phyloP scores from a whole-genome alignment of 2,888 invertebrate species.

The Plutella xylostella region DNA sequence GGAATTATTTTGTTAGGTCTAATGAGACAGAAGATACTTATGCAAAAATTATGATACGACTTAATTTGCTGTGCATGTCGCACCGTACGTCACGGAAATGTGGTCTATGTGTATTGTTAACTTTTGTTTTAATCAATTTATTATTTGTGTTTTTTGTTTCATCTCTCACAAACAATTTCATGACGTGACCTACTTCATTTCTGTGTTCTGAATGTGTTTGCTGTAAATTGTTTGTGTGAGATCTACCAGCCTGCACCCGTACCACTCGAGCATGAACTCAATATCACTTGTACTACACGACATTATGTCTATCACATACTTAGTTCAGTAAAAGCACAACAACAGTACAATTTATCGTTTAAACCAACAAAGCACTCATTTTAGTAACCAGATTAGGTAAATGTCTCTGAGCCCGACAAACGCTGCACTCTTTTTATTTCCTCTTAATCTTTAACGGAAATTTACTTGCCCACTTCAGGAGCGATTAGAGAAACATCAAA shows the following conservation, averaged over 20 bases:
- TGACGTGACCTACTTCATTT: no score
- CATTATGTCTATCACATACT: slow-evolving; percentile 19
- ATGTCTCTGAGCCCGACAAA: no score
- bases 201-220: neutral
- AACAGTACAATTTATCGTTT: slow-evolving; percentile 18
- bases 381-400: no score
- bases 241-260: slow-evolving; percentile 58
- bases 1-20: no score
- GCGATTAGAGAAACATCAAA: slow-evolving; percentile 3
- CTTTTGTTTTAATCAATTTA: slow-evolving; percentile 40
- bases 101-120: slow-evolving; percentile 43
- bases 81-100: slow-evolving; percentile 49
- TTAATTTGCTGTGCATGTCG: slow-evolving; percentile 57
- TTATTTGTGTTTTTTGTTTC: slow-evolving; percentile 33
- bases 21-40: no score
- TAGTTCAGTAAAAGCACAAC: slow-evolving; percentile 18
- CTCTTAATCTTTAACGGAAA: slow-evolving; percentile 1
- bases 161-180: slow-evolving; percentile 38
- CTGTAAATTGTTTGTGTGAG: slow-evolving; percentile 37
- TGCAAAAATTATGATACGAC: no score
- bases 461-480: slow-evolving; percentile 2
- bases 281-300: slow-evolving; percentile 30
- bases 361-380: neutral
- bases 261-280: slow-evolving; percentile 61
- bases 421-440: neutral